These are phyloP conservation scores for Nesidiocoris tenuis DNA, from an alignment of 2,888 invertebrate genomes.

Conservation along the genomic window DNA sequence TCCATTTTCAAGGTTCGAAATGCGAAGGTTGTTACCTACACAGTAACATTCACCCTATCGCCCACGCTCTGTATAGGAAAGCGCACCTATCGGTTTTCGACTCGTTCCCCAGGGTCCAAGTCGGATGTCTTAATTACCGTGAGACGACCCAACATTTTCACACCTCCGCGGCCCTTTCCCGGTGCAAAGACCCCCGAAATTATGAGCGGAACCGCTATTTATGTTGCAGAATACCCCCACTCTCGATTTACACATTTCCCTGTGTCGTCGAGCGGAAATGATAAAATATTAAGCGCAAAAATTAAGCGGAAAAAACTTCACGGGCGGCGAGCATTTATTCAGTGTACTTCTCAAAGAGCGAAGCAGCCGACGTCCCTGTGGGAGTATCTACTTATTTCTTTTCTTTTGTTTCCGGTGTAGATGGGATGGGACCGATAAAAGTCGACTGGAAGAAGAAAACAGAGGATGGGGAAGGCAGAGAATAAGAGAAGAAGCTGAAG, in stretches of 20 bases:
- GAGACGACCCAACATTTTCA: neutral
- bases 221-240: too few relatives aligned
- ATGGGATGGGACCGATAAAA: conserved; percentile 32
- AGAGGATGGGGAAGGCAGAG: neutral
- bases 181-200: too few relatives aligned
- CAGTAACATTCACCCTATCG: neutral
- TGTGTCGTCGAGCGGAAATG: neutral
- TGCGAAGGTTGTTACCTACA: neutral
- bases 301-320: neutral
- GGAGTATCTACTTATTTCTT: conserved; percentile 35
- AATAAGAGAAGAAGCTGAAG: conserved; percentile 13
- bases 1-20: neutral
- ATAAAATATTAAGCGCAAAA: neutral
- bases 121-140: neutral
- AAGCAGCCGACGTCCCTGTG: conserved; percentile 11
- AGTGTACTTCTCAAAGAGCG: conserved; percentile 26
- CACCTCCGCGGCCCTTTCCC: neutral
- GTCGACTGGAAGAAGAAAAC: neutral
- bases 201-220: too few relatives aligned
- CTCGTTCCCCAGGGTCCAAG: neutral
- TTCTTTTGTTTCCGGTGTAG: conserved; percentile 44
- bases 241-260: neutral
- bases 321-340: conserved; percentile 7
- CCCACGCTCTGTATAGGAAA: neutral
- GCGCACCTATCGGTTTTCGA: neutral